Evolutionary conservation across 2,797 vertebrate species (phyloP).

Genomic region (Enteromius afrohamiltoni): DNA sequence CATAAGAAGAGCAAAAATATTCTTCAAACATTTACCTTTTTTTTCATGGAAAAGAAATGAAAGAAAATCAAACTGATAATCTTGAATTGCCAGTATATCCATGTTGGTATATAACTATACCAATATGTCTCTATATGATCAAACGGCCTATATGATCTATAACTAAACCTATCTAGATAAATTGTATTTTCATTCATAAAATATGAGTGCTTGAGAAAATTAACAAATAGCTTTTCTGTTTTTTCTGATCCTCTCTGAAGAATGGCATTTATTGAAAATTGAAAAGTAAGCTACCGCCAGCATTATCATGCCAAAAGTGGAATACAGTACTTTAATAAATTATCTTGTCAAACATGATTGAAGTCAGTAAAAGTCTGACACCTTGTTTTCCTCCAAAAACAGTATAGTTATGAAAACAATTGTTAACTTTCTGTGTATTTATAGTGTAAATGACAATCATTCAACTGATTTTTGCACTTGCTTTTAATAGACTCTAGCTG

Average conservation of each 20-base stretch:
- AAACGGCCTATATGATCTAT: background rate
- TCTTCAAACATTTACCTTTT: background rate
- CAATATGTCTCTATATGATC: too few species aligned
- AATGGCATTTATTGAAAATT: background rate
- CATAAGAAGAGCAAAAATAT: background rate
- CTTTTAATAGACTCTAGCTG: background rate
- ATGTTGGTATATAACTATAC: background rate
- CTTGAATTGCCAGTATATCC: background rate
- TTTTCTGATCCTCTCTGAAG: conserved; percentile 1
- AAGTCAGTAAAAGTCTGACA: background rate
- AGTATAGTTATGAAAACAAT: background rate
- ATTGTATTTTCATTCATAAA: background rate
- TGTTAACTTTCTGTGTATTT: conserved; percentile 40
- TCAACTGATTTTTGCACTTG: conserved; percentile 30
- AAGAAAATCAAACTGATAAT: background rate
- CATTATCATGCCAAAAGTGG: background rate
- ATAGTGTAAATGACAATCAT: conserved; percentile 55
- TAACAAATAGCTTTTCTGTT: background rate
- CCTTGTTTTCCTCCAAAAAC: background rate
- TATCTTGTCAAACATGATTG: background rate
- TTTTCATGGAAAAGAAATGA: background rate
- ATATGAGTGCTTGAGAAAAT: background rate
- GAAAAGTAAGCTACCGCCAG: background rate
- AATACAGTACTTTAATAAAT: background rate
- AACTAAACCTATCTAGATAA: background rate